Percentiles rank a stretch among this genome's conserved stretches.
Evolutionary conservation across 1,140 invertebrate genomes (phyloP).

Genomic region (Saxidomus purpurata): DNA sequence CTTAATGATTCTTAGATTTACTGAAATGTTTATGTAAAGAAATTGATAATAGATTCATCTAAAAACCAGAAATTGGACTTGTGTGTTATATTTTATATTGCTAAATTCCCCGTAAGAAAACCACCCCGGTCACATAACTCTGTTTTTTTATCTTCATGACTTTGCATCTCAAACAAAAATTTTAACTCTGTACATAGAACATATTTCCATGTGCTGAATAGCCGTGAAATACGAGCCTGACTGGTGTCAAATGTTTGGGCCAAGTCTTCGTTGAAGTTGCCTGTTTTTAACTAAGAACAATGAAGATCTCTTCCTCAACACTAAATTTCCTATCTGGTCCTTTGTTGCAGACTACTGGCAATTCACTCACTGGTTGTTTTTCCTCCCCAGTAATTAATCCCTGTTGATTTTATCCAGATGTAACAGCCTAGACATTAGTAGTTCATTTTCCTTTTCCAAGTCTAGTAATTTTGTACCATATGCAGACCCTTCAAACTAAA

Average conservation of each 20-base stretch:
- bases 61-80: too few species aligned
- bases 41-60: too few species aligned
- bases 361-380: neutral
- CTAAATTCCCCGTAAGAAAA: too few species aligned
- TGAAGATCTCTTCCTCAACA: slow-evolving; percentile 34
- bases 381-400: slow-evolving; percentile 32
- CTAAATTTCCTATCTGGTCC: neutral
- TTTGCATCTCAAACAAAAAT: slow-evolving; percentile 33
- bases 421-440: neutral
- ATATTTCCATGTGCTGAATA: neutral
- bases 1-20: too few species aligned
- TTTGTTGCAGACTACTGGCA: neutral
- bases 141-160: neutral
- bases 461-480: neutral
- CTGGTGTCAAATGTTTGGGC: slow-evolving; percentile 1
- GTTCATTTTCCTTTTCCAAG: slow-evolving; percentile 37
- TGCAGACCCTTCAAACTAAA: neutral
- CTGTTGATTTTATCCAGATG: slow-evolving; percentile 19
- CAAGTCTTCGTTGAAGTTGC: slow-evolving; percentile 30
- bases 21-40: too few species aligned
- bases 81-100: too few species aligned
- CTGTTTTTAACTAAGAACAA: slow-evolving; percentile 31
- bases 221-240: slow-evolving; percentile 16
- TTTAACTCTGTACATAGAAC: neutral
- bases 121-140: too few species aligned